Base-by-base conservation (phyloP, 2,888 invertebrate species). In the Sinelater perroti region DNA sequence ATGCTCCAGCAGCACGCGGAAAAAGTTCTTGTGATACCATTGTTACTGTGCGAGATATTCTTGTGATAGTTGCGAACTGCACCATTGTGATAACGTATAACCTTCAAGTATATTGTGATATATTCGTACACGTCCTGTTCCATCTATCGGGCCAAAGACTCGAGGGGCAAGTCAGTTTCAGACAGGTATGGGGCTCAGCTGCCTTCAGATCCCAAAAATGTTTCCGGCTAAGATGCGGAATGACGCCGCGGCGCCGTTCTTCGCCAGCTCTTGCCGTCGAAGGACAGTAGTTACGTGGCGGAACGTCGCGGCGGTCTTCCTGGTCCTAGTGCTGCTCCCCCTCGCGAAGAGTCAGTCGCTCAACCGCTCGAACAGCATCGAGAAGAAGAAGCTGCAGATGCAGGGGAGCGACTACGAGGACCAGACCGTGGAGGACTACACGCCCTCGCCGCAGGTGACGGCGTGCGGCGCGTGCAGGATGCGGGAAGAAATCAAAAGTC, bases 401-500 rank as follows among this genome's bases (percentile, higher is more conserved):
- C 10, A 8, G 28, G 8, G 13, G 5, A 55, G 59, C 20, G 51
- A 49, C 18, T 50, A 57, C 13, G 51, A 50, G n/a, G 50, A 60
- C 8, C 50, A 42, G 20, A 52, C 33, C 8, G 30, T 36, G 8
- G 56, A 56, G 47, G 58, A 47, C n/a, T 56, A 46, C 35, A 46
- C 60, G 10, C 13, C 54, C 11, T 14, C 40, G 4, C 60, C 55
- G 10, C 51, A 51, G 40, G 26, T 42, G 7, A 13, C 33, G 13
- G 78, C 76, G 35, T 85, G 85, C 72, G 80, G 80, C 66, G 77
- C 81, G 31, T 85, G 85, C 66, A 78, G 79, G 53, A 79, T 81
- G 73, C 80, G 83, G 62, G 83, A 84, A 65, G 84, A 84, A 70
- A 78, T 85, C 42, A 77, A 82, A 49, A 80, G 78, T n/a, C 71